These are phyloP conservation scores for Samia ricini DNA, from an alignment of 1,140 invertebrate species.

Conservation along the genomic window DNA sequence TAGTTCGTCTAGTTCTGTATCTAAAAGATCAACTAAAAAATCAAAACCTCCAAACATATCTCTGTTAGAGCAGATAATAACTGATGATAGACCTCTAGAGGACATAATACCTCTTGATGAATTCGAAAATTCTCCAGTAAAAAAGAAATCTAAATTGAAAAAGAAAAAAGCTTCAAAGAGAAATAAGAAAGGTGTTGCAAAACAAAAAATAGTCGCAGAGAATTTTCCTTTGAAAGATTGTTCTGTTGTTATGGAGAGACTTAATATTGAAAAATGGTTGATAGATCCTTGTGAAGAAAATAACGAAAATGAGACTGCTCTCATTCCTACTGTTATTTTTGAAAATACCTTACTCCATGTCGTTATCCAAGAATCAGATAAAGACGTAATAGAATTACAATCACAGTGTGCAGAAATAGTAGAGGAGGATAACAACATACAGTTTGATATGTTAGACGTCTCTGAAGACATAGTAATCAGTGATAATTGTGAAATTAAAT, in stretches of 20 bases:
- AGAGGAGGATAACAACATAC: conserved; percentile 43
- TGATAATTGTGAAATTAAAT: conserved; percentile 52
- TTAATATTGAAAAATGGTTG: conserved; percentile 36
- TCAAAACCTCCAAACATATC: conserved; percentile 59
- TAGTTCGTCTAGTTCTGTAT: conserved; percentile 28
- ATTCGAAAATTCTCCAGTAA: conserved; percentile 42
- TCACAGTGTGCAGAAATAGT: conserved; percentile 11
- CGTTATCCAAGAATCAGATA: not conserved
- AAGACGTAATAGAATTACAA: not conserved
- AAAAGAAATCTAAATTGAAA: conserved; percentile 33
- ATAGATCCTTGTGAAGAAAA: not conserved
- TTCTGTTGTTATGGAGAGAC: conserved; percentile 44
- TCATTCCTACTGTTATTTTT: not conserved
- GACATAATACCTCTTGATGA: conserved; percentile 66
- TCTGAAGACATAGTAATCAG: conserved; percentile 70
- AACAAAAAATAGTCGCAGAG: conserved; percentile 4
- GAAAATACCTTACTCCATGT: not conserved
- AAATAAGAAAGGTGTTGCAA: not conserved
- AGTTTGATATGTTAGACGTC: conserved; percentile 68
- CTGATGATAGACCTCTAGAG: conserved; percentile 61
- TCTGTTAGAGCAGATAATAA: conserved; percentile 66
- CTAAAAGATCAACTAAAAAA: conserved; percentile 38
- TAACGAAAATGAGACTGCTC: not conserved
- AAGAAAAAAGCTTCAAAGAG: conserved; percentile 38
- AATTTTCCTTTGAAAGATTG: conserved; percentile 45